phyloP scores from a whole-genome alignment of 2,888 invertebrate species.

The Autographa gamma region DNA sequence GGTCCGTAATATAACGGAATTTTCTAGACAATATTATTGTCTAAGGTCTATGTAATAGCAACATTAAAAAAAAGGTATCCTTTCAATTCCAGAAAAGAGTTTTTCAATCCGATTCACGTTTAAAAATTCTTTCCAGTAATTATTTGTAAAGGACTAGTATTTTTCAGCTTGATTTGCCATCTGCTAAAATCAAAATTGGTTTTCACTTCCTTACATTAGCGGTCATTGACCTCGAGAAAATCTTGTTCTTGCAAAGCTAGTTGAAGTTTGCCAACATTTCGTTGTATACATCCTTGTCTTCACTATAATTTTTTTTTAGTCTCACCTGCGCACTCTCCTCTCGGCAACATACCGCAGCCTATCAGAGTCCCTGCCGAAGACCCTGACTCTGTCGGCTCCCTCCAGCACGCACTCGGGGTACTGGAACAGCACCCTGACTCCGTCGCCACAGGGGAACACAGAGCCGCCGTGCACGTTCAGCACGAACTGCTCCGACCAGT shows the following conservation, averaged over 20 bases:
- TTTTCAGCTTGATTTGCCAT: too few relatives aligned
- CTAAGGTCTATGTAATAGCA: neutral
- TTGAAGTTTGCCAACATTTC: too few relatives aligned
- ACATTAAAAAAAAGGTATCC: neutral
- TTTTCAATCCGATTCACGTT: too few relatives aligned
- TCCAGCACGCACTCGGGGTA: conserved; percentile 95
- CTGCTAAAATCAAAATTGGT: too few relatives aligned
- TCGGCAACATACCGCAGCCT: conserved; percentile 82
- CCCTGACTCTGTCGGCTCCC: conserved; percentile 93
- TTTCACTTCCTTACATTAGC: too few relatives aligned
- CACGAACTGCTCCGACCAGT: conserved; percentile 95
- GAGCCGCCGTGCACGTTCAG: conserved; percentile 95
- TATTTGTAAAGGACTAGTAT: too few relatives aligned
- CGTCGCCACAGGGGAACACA: conserved; percentile 95
- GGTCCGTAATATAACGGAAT: neutral
- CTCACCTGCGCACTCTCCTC: conserved; percentile 78
- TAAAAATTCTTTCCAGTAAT: too few relatives aligned
- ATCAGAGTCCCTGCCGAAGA: conserved; percentile 92
- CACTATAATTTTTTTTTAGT: too few relatives aligned
- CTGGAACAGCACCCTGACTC: conserved; percentile 94
- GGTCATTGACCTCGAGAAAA: too few relatives aligned
- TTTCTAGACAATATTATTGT: neutral
- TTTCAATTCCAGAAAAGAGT: too few relatives aligned
- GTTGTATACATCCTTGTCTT: too few relatives aligned
- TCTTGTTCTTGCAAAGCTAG: too few relatives aligned